These are phyloP conservation scores for Pegoplata infirma DNA, from an alignment of 2,888 invertebrate genomes.

Conservation along the genomic window DNA sequence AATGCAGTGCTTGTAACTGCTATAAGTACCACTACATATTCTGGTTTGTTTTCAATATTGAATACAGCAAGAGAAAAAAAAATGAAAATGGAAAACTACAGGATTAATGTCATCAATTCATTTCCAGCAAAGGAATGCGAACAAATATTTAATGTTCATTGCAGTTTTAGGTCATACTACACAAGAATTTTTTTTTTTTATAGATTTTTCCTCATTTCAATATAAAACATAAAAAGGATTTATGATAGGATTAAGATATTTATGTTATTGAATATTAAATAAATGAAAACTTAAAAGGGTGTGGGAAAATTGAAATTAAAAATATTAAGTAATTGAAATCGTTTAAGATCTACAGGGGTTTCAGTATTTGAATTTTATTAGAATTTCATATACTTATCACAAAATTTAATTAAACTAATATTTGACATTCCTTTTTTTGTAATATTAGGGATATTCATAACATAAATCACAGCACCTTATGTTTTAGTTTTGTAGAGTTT, in stretches of 20 bases:
- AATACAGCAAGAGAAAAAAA: neutral
- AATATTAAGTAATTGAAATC: too few species aligned
- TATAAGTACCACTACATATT: neutral
- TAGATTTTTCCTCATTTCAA: neutral
- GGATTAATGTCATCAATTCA: conserved; percentile 58
- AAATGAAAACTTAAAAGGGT: neutral
- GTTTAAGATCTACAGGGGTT: too few species aligned
- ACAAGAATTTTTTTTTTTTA: conserved; percentile 36
- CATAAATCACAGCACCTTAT: too few species aligned
- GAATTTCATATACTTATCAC: too few species aligned
- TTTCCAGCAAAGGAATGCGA: conserved; percentile 44
- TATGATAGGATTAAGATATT: neutral
- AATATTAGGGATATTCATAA: too few species aligned
- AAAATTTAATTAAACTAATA: too few species aligned
- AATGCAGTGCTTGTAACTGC: neutral
- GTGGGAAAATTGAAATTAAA: too few species aligned
- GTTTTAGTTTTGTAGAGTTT: too few species aligned
- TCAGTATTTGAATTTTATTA: too few species aligned
- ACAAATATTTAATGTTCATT: conserved; percentile 60
- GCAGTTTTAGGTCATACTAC: conserved; percentile 59
- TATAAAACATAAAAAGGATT: neutral
- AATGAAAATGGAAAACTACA: conserved; percentile 11
- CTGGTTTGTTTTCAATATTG: neutral
- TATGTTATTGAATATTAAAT: neutral
- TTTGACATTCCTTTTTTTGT: too few species aligned